Evolutionary conservation across 1,140 invertebrate genomes (phyloP), one percentile per base, ranked within the genome.

Genomic region (Neodiprion fabricii): DNA sequence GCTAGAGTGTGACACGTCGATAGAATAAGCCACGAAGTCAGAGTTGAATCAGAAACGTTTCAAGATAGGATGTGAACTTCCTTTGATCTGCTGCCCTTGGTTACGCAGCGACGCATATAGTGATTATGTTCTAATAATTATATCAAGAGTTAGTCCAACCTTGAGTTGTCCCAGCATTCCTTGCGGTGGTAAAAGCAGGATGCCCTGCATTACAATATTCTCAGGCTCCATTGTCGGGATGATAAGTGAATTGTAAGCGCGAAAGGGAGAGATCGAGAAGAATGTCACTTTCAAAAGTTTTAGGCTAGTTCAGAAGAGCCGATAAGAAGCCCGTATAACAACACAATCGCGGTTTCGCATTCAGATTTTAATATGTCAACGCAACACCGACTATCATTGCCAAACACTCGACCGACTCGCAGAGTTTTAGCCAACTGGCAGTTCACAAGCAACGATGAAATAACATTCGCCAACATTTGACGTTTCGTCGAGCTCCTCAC

Each of bases 161-260:
- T 90, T 90, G 76, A 90, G 83, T 71, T 90, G 89, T 69, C 89
- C 84, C 40, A 90, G 76, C 81, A 90, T 90, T 82, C 92, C 92
- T 80, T 92, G 92, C 75, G 93, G 92, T 75, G 93, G 93, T 83
- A 94, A 89, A 78, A 92, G 86, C 77, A 95, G 89, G 85, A 90
- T 90, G 79, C 94, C 94, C 84, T 91, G 90, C 82, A 92, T 90
- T 67, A 92, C 85, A 79, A 92, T 90, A 75, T 92, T 91, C 85
- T 94, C 92, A 76, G 89, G 87, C 80, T 93, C 92, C 92, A 93
- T 93, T 77, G 78, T 70, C 82, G 4, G 11, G 28, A 3, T 40
- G 28, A 40, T 2, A 40, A 40, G 28, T 3, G 28, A 40, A 40
- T 40, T 4, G 5, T 3, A 40, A 40, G 28, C 5, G 28, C 28